These are phyloP conservation scores for Volucella inanis DNA, from an alignment of 2,888 invertebrate species.

Conservation along the genomic window DNA sequence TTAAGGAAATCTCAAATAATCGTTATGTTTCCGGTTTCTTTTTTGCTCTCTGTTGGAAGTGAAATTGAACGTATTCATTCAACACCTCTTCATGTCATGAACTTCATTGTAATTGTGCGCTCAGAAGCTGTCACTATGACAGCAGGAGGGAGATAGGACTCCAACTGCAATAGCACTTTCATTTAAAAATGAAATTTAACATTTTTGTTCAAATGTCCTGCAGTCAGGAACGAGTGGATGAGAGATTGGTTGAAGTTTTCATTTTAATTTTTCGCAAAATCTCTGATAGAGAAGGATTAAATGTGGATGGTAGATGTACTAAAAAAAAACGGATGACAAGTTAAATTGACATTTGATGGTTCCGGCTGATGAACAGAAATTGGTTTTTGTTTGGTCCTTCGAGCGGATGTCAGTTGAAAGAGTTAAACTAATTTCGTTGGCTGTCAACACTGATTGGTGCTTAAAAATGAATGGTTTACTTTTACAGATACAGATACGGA, in stretches of 20 bases:
- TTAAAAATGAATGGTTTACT: too few relatives aligned
- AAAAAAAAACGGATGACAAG: background rate
- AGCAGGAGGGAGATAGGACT: background rate
- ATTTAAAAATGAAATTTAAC: slow-evolving; percentile 42
- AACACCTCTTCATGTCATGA: background rate
- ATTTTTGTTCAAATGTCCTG: slow-evolving; percentile 23
- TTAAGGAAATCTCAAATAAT: slow-evolving; percentile 39
- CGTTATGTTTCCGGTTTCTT: slow-evolving; percentile 9
- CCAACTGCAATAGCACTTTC: slow-evolving; percentile 28
- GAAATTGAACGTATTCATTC: slow-evolving; percentile 33
- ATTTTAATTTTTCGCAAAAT: background rate
- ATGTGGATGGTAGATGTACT: slow-evolving; percentile 2
- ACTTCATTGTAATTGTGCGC: background rate
- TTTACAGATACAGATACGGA: too few relatives aligned
- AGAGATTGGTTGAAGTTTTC: background rate
- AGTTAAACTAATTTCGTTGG: too few relatives aligned
- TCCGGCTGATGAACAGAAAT: slow-evolving; percentile 18
- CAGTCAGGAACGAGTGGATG: background rate
- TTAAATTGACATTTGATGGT: slow-evolving; percentile 10
- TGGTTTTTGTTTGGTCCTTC: background rate
- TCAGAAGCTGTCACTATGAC: background rate
- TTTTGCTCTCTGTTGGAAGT: background rate
- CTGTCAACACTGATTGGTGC: too few relatives aligned
- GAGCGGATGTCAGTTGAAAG: too few relatives aligned
- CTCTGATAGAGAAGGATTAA: slow-evolving; percentile 9